Evolutionary conservation across 2,113 vertebrate species (phyloP).

Genomic region (Hippolais icterina): DNA sequence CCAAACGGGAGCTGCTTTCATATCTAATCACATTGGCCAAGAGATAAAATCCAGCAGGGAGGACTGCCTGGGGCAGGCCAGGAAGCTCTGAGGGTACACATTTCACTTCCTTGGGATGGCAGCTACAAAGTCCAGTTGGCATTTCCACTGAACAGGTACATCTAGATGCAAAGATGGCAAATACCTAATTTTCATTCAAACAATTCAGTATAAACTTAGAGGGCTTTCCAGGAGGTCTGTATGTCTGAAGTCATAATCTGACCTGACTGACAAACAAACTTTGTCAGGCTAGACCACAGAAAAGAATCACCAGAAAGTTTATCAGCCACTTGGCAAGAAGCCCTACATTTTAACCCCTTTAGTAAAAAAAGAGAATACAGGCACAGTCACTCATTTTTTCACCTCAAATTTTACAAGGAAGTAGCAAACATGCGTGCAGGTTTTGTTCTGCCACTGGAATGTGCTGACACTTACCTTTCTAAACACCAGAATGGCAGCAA

Average conservation of each 20-base stretch:
- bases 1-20: neutral
- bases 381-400: neutral
- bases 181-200: neutral
- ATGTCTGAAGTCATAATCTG: neutral
- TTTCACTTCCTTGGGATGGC: neutral
- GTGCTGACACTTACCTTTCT: constrained; percentile 24
- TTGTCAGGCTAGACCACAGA: neutral
- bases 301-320: neutral
- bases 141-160: neutral
- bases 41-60: neutral
- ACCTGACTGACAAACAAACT: neutral
- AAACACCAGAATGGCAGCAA: neutral
- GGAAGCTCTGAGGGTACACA: neutral
- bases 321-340: neutral
- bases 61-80: neutral
- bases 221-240: neutral
- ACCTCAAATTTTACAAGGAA: neutral
- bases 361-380: neutral
- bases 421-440: neutral
- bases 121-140: neutral
- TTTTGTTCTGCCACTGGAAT: neutral
- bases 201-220: neutral
- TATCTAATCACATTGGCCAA: neutral
- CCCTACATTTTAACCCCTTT: neutral
- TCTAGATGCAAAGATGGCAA: neutral